Conservation (phyloP, 2,113 vertebrate species). For the Bagarius yarrelli region DNA sequence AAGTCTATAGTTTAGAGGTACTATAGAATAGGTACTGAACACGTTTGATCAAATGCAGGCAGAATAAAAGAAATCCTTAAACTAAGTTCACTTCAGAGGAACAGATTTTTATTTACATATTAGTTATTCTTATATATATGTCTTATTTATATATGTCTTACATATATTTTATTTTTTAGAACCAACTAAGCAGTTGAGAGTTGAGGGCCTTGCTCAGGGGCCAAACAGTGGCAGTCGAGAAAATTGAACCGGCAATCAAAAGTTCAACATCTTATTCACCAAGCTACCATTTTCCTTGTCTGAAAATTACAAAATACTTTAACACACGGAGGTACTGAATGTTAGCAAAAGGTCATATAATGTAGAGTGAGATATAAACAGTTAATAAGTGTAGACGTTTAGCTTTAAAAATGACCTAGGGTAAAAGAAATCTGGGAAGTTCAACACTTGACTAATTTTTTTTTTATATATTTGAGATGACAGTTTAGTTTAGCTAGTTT, state of each 20-base stretch:
- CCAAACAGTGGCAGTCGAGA: too few species aligned
- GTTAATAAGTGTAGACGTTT: not conserved
- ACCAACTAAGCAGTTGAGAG: too few species aligned
- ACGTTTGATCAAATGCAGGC: constrained; percentile 2
- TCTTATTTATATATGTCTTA: too few species aligned
- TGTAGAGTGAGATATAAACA: constrained; percentile 15
- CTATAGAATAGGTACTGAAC: not conserved
- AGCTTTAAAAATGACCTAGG: not conserved
- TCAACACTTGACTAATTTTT: not conserved
- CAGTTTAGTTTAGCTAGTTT: too few species aligned
- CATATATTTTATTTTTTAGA: too few species aligned
- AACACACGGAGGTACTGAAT: constrained; percentile 2
- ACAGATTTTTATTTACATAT: constrained; percentile 33
- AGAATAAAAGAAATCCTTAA: constrained; percentile 26
- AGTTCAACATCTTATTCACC: too few species aligned
- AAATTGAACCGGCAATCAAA: too few species aligned
- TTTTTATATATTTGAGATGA: too few species aligned
- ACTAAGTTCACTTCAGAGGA: constrained; percentile 34
- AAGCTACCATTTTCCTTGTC: too few species aligned
- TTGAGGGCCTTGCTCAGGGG: too few species aligned
- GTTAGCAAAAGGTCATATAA: constrained; percentile 11
- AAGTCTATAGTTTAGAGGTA: not conserved
- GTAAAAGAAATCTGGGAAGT: not conserved
- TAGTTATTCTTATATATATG: too few species aligned
- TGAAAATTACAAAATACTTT: constrained; percentile 23